phyloP scores from a whole-genome alignment of 2,888 invertebrate species.

The Caenorhabditis sp. region DNA sequence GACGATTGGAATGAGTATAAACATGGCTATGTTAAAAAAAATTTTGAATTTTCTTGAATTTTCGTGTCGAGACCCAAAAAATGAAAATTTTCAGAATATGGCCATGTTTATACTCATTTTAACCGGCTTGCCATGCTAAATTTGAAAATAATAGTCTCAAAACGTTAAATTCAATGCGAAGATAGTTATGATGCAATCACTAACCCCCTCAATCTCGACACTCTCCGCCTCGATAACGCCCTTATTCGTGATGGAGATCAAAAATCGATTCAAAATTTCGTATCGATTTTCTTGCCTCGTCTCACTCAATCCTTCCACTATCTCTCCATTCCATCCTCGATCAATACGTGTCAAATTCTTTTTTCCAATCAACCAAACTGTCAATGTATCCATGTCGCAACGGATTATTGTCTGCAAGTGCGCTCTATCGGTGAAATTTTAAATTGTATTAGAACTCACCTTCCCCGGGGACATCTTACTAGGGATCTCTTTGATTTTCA shows the following conservation, averaged over 20 bases:
- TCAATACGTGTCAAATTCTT: constrained; percentile 36
- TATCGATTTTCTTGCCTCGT: constrained; percentile 19
- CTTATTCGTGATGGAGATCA: not conserved
- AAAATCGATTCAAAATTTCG: constrained; percentile 2
- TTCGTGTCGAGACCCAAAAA: no score
- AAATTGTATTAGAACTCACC: not conserved
- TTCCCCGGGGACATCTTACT: not conserved
- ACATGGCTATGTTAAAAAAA: no score
- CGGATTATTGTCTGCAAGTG: constrained; percentile 38
- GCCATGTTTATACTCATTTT: no score
- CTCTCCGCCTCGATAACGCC: not conserved
- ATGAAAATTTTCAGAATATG: no score
- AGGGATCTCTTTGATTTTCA: not conserved
- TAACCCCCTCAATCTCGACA: not conserved
- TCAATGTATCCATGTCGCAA: constrained; percentile 25
- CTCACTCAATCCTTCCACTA: constrained; percentile 29
- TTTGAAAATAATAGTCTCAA: not conserved
- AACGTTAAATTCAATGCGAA: not conserved
- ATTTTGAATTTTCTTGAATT: no score
- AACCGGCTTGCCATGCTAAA: no score
- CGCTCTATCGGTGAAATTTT: not conserved
- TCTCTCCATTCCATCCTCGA: constrained; percentile 33
- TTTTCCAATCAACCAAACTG: constrained; percentile 45
- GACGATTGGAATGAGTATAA: no score
- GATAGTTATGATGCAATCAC: not conserved